These are phyloP conservation scores for Dromaius novaehollandiae DNA, from an alignment of 2,113 vertebrate species.

Conservation along the genomic window DNA sequence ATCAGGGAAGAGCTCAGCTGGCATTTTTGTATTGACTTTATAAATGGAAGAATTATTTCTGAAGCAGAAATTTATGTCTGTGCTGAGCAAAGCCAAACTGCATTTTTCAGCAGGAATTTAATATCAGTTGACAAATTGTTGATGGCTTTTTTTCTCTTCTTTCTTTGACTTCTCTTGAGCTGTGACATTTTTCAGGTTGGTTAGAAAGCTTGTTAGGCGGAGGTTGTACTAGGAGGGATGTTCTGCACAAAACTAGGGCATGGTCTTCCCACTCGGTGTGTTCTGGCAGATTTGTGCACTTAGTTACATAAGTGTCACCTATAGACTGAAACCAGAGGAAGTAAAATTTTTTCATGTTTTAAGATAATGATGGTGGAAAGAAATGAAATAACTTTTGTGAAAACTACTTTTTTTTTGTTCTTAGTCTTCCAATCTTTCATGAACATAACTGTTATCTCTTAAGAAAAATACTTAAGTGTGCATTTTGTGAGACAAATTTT, in stretches of 20 bases:
- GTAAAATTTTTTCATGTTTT: not conserved
- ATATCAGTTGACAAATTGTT: not conserved
- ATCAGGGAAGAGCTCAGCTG: not conserved
- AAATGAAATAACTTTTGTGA: not conserved
- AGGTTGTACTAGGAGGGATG: not conserved
- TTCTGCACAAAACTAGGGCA: not conserved
- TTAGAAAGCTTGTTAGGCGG: not conserved
- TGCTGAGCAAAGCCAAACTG: not conserved
- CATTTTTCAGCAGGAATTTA: not conserved
- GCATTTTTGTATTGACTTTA: not conserved
- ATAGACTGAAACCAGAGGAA: not conserved
- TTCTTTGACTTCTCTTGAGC: not conserved
- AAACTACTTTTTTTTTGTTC: not conserved
- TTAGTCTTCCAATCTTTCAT: not conserved
- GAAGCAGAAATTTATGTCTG: not conserved
- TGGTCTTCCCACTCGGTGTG: not conserved
- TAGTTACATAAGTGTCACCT: not conserved
- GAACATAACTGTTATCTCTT: not conserved
- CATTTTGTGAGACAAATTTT: not conserved
- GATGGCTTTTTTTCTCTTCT: not conserved
- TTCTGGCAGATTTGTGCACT: not conserved
- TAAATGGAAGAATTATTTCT: not conserved
- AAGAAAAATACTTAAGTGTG: too few relatives aligned
- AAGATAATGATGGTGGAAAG: not conserved
- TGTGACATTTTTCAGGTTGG: not conserved